A percentile compares a stretch with the other conserved stretches of the same genome.
These are phyloP conservation scores for Paratilapia polleni DNA, from an alignment of 2,113 vertebrate species.

Conservation along the genomic window DNA sequence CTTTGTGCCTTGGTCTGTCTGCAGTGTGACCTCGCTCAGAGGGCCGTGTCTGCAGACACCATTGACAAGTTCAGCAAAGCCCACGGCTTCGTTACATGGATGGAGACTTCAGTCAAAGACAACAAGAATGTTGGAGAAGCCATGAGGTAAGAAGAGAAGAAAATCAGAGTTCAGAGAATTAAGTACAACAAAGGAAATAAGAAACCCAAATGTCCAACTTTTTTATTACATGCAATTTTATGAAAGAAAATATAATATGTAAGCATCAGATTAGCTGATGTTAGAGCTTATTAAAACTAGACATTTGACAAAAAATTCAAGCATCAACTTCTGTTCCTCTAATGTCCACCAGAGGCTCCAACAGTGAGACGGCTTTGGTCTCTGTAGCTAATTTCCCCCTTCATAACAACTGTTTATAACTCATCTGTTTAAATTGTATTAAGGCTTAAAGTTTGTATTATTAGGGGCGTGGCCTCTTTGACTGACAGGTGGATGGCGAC, in stretches of 20 bases:
- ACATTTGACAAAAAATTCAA: neutral
- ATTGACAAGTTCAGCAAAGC: constrained; percentile 87
- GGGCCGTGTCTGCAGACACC: constrained; percentile 84
- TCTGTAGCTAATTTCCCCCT: too few species aligned
- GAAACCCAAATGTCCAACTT: neutral
- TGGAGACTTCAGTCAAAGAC: constrained; percentile 90
- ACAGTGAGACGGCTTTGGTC: too few species aligned
- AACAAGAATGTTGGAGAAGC: constrained; percentile 88
- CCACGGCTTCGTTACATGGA: constrained; percentile 87
- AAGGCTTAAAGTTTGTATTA: too few species aligned
- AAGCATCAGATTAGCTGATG: neutral
- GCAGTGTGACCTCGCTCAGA: constrained; percentile 85
- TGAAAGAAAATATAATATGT: neutral
- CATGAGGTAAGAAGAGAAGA: constrained; percentile 81
- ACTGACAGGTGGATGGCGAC: too few species aligned
- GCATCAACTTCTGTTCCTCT: too few species aligned
- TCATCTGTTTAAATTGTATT: too few species aligned
- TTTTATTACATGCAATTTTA: neutral
- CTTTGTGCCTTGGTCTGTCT: neutral
- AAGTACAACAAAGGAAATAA: too few species aligned
- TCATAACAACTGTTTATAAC: too few species aligned
- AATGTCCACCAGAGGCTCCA: too few species aligned
- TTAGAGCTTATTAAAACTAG: neutral
- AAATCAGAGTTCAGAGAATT: neutral
- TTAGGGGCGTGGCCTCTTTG: too few species aligned